phyloP scores from a whole-genome alignment of 2,888 invertebrate genomes.

The Cylloceria caligata region DNA sequence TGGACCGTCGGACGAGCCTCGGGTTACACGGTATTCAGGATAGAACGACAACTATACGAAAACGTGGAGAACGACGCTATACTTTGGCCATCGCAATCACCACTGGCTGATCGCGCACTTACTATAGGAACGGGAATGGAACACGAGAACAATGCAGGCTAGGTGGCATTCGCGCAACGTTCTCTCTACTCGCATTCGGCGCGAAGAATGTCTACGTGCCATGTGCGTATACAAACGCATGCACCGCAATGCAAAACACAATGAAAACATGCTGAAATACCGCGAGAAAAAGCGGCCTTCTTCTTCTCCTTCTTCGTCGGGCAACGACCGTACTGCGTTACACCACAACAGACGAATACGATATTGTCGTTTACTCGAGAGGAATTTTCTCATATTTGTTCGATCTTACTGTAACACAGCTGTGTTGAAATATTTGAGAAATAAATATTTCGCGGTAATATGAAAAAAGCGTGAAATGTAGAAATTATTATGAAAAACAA shows the following conservation, averaged over 20 bases:
- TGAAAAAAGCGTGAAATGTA: slow-evolving; percentile 4
- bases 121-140: slow-evolving; percentile 5
- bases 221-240: slow-evolving; percentile 16
- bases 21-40: slow-evolving; percentile 15
- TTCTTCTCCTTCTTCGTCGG: not conserved
- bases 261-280: slow-evolving; percentile 35
- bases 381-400: slow-evolving; percentile 20
- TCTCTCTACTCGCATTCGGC: slow-evolving; percentile 16
- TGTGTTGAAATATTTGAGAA: slow-evolving; percentile 5
- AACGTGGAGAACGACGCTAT: not conserved
- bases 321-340: not conserved
- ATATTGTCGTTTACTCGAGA: not conserved
- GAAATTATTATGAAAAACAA: not conserved
- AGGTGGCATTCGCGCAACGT: slow-evolving; percentile 10
- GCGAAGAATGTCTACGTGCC: slow-evolving; percentile 16
- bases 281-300: slow-evolving; percentile 14
- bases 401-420: slow-evolving; percentile 3
- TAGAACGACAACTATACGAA: slow-evolving; percentile 6
- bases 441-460: slow-evolving; percentile 6
- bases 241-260: slow-evolving; percentile 22
- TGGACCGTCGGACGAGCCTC: slow-evolving; percentile 3
- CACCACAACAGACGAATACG: not conserved
- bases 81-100: slow-evolving; percentile 4
- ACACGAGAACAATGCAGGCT: slow-evolving; percentile 22
- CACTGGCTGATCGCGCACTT: not conserved